Base-by-base conservation (phyloP, 1,140 invertebrate genomes). In the Helicoverpa armigera region DNA sequence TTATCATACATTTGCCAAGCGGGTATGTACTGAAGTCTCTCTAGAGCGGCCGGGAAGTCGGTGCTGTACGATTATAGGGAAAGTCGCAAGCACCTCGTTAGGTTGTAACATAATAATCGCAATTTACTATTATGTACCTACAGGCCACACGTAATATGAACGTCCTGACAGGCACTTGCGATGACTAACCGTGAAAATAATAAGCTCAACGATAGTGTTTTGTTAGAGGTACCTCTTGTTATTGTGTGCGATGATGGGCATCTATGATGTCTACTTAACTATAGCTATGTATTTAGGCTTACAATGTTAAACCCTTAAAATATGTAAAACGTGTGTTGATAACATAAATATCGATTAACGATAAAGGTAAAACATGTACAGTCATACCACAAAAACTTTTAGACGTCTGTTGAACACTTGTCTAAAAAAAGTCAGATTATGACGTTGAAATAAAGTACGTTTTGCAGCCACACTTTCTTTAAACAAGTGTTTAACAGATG, bases 11-110 rank as follows among this genome's bases (percentile, higher is more conserved):
- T 72, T 72, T 50, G 69, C 69, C 23, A 72, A 72, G 69, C 50
- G 48, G 16, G 3, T 10, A 50, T 69, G 16, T 50, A 50, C n/a
- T 50, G 35, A 18, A 14, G 43, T 3, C 35, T 14, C 65, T 29
- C 61, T 54, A 77, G 43, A 73, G 69, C 50, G 70, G 31, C n/a
- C 61, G 23, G 50, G 61, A 65, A 51, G 61, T 77, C 75, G 75
- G 75, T 65, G 2, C 29, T 2, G 48, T n/a, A 16, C 60, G 82
- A 90, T 90, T 88, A 89, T 76, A 88, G 85, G 86, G 87, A 85
- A 83, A 84, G 82, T 86, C 83, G 54, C 86, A 83, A 87, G 87
- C 87, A 88, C 87, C 86, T 89, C 83, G 83, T 90, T 89, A 88
- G 72, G 76, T 51, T 63, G 50, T 75, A 82, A 88, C 83, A 82